Percentiles rank a stretch among this genome's conserved stretches.
Evolutionary conservation across 2,797 vertebrate genomes (phyloP).

Genomic region (Sebastes iracundus): DNA sequence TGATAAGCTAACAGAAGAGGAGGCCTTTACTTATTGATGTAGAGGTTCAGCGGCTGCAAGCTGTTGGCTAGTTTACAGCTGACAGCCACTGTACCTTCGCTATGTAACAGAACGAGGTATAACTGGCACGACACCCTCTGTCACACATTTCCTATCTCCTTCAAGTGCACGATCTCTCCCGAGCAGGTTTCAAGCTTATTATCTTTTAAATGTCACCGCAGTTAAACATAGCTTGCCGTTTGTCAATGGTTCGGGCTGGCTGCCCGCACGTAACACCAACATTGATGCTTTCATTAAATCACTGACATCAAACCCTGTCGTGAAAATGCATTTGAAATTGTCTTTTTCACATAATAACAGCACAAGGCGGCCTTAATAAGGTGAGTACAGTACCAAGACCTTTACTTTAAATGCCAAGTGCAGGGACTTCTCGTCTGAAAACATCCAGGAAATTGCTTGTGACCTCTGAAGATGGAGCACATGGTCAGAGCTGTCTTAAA

Average conservation of each 20-base stretch:
- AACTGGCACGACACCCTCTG: neutral
- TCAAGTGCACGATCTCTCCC: neutral
- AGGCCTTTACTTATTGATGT: conserved; percentile 66
- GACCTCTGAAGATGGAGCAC: conserved; percentile 7
- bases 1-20: conserved; percentile 32
- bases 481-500: neutral
- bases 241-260: neutral
- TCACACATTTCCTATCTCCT: neutral
- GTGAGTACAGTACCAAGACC: neutral
- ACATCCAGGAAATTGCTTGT: conserved; percentile 20
- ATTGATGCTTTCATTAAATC: neutral
- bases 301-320: neutral
- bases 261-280: neutral
- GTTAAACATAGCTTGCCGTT: neutral
- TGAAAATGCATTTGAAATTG: neutral
- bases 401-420: conserved; percentile 23
- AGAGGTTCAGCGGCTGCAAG: neutral
- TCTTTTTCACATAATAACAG: neutral
- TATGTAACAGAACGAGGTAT: neutral
- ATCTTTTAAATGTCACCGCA: conserved; percentile 6
- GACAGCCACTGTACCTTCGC: neutral
- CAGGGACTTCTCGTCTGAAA: neutral
- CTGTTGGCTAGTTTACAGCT: neutral
- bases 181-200: neutral
- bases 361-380: neutral